These are phyloP conservation scores for Tetrapedia diversipes DNA, from an alignment of 2,888 invertebrate genomes.

Conservation along the genomic window DNA sequence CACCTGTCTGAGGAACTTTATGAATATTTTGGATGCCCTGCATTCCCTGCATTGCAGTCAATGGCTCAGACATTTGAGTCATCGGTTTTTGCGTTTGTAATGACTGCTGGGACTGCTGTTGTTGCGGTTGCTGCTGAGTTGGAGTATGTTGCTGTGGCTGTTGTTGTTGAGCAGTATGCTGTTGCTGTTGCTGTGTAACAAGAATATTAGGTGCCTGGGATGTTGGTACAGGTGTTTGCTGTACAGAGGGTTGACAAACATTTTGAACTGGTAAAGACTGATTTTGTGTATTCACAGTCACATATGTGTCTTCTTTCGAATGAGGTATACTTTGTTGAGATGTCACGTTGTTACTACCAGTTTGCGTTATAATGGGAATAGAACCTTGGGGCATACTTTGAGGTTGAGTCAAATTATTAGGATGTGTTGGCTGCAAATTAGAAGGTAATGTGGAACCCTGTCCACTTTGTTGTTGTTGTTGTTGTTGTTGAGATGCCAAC, in stretches of 20 bases:
- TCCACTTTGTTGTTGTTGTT: constrained; percentile 80
- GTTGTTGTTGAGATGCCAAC: constrained; percentile 76
- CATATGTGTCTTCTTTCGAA: constrained; percentile 75
- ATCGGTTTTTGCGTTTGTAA: constrained; percentile 70
- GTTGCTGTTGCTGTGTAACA: constrained; percentile 74
- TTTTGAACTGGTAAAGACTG: constrained; percentile 75
- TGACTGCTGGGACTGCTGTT: constrained; percentile 77
- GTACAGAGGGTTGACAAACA: constrained; percentile 74
- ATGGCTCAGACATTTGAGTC: constrained; percentile 77
- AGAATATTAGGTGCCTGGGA: constrained; percentile 77
- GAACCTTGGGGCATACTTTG: constrained; percentile 85
- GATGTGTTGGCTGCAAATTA: constrained; percentile 84
- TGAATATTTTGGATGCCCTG: constrained; percentile 80
- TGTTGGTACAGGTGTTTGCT: constrained; percentile 69
- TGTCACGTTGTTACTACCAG: constrained; percentile 75
- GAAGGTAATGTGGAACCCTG: constrained; percentile 87
- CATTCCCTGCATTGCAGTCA: constrained; percentile 77
- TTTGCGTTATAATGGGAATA: constrained; percentile 85
- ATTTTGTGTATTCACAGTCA: constrained; percentile 74
- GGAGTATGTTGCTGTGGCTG: constrained; percentile 72
- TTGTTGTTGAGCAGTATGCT: constrained; percentile 83
- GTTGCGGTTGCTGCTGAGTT: constrained; percentile 75
- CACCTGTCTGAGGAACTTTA: constrained; percentile 78
- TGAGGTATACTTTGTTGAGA: constrained; percentile 75
- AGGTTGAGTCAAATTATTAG: constrained; percentile 85